Conservation (phyloP, 2,113 vertebrate species). For the Saguinus imperator region DNA sequence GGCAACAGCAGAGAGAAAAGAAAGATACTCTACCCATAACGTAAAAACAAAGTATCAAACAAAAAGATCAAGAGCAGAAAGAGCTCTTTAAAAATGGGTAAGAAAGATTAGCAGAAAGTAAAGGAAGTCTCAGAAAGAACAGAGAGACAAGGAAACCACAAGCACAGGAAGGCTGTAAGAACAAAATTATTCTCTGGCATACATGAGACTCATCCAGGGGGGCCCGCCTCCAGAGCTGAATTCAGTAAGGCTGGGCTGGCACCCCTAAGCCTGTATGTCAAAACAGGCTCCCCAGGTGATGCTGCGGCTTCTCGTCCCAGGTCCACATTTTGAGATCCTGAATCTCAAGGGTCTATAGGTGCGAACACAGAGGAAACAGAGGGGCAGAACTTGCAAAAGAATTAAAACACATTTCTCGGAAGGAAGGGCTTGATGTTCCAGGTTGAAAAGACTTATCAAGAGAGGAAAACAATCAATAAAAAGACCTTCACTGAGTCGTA, state of each 20-base stretch:
- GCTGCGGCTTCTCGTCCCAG: background rate
- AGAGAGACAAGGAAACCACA: background rate
- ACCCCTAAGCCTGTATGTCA: background rate
- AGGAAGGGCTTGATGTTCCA: background rate
- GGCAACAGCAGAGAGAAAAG: too few relatives aligned
- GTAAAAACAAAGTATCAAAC: fast-evolving
- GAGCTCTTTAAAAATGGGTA: background rate
- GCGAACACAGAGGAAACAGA: background rate
- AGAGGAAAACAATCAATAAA: background rate
- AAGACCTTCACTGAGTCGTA: fast-evolving
- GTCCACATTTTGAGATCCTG: background rate
- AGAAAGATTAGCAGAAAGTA: background rate
- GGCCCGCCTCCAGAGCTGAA: background rate
- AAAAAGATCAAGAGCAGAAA: background rate
- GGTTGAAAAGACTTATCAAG: background rate
- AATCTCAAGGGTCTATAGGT: too few relatives aligned
- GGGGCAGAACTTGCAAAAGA: background rate
- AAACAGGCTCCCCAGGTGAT: background rate
- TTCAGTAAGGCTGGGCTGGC: background rate
- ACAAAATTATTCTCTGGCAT: fast-evolving
- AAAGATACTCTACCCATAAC: fast-evolving
- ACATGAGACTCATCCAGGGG: fast-evolving
- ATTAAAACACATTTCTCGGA: background rate
- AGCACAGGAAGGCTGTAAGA: background rate
- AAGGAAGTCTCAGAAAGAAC: background rate